phyloP scores from a whole-genome alignment of 2,797 vertebrate species.

The Gambusia yucatana region DNA sequence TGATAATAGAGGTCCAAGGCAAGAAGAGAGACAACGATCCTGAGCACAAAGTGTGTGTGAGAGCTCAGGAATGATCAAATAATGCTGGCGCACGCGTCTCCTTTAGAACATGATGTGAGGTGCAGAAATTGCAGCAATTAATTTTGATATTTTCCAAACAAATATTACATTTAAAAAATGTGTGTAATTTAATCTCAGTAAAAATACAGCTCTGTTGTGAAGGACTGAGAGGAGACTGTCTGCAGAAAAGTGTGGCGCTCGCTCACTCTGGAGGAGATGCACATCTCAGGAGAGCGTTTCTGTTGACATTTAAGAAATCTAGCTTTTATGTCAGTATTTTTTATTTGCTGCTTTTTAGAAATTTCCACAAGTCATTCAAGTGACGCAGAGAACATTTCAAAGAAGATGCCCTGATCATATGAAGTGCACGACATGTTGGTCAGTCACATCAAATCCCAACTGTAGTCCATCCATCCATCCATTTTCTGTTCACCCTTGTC shows the following conservation, averaged over 20 bases:
- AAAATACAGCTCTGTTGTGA: background rate
- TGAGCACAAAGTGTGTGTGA: conserved; percentile 5
- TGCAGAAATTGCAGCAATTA: background rate
- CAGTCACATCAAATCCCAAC: background rate
- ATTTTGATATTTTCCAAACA: background rate
- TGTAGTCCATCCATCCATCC: background rate
- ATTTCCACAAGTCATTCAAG: background rate
- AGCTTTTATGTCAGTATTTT: no score
- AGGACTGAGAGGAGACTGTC: background rate
- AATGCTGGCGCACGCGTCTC: conserved; percentile 21
- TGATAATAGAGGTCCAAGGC: conserved; percentile 82
- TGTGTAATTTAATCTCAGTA: background rate
- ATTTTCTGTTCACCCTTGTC: no score
- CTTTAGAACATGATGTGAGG: background rate
- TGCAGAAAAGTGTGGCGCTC: background rate
- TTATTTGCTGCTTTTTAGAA: no score
- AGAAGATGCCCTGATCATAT: background rate
- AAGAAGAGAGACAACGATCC: conserved; percentile 53
- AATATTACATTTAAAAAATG: background rate
- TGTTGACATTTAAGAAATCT: background rate
- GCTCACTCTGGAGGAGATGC: background rate
- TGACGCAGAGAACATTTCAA: background rate
- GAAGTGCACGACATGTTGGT: background rate
- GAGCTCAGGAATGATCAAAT: conserved; percentile 30
- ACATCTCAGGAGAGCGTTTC: background rate